A percentile compares a stretch with the other conserved stretches of the same genome.
Conservation (phyloP, 2,888 invertebrate genomes). For the Aphelenchoides bicaudatus region DNA sequence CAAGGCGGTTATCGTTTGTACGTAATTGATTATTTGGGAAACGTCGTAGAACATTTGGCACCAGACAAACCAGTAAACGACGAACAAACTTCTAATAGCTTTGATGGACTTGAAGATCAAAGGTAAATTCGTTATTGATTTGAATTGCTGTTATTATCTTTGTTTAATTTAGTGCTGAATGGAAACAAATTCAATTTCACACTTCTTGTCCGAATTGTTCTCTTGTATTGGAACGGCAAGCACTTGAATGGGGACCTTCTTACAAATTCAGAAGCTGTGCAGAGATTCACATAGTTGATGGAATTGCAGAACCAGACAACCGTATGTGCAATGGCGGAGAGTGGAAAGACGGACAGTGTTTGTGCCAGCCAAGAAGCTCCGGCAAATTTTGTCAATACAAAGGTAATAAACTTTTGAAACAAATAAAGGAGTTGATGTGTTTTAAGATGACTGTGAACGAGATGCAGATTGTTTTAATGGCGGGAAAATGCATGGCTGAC, state of each 20-base stretch:
- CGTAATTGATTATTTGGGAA: constrained; percentile 39
- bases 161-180: constrained; percentile 30
- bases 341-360: constrained; percentile 39
- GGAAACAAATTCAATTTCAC: constrained; percentile 31
- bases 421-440: constrained; percentile 64
- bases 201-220: constrained; percentile 68
- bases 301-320: constrained; percentile 12
- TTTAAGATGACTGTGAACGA: constrained; percentile 43
- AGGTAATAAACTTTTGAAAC: constrained; percentile 73
- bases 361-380: constrained; percentile 68
- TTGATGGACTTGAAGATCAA: constrained; percentile 21
- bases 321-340: constrained; percentile 25
- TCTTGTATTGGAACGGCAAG: constrained; percentile 79
- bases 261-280: constrained; percentile 77
- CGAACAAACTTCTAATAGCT: neutral
- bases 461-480: constrained; percentile 52
- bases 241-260: constrained; percentile 78
- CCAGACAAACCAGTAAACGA: constrained; percentile 21
- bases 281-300: constrained; percentile 68
- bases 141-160: constrained; percentile 7
- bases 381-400: constrained; percentile 79
- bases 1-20: constrained; percentile 47
- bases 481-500: constrained; percentile 48
- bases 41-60: constrained; percentile 39
- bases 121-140: too few species aligned